Evolutionary conservation across 2,888 invertebrate genomes (phyloP), one percentile per base, ranked within the genome.

Genomic region (Parnassius smintheus): DNA sequence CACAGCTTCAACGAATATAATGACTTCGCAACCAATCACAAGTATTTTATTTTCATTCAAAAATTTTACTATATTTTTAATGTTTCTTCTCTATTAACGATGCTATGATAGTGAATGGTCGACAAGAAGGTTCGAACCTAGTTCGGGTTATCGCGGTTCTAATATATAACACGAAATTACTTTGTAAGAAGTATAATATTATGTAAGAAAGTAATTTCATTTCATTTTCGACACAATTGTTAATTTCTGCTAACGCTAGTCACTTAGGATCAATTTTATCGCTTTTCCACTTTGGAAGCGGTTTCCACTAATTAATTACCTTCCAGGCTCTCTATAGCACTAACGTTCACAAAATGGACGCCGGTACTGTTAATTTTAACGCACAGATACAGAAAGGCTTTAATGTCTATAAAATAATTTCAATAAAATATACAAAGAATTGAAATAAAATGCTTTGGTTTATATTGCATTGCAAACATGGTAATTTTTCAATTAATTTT

Each of bases 231-330:
- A 10, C 13, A 41, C 56, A 44, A 54, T 50, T 42, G 54, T 9
- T 13, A 7, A 62, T 61, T 65, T 18, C 59, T 66, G 66, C 64
- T 9, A 9, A 48, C 55, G 62, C 65, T 63, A 61, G 25, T 70
- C 2, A 8, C 63, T 68, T 70, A 48, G 0, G 53, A 68, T 63
- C 58, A 50, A 59, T 65, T 70, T 73, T 71, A 71, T 68, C 74
- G 66, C 72, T 66, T 70, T 74, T 72, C 77, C 77, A 81, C 78
- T 77, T 76, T 75, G 73, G 72, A 73, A 77, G 75, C 73, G 74
- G 76, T 78, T 74, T 75, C 77, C 73, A 75, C 78, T 81, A 82
- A 83, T 83, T 82, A 83, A 83, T 82, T 82, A 82, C 80, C 76
- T 74, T 71, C 69, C 73, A 72, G 70, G 65, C 70, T 67, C 68